These are phyloP conservation scores for Campoplex nolae DNA, from an alignment of 2,888 invertebrate genomes.

Conservation along the genomic window DNA sequence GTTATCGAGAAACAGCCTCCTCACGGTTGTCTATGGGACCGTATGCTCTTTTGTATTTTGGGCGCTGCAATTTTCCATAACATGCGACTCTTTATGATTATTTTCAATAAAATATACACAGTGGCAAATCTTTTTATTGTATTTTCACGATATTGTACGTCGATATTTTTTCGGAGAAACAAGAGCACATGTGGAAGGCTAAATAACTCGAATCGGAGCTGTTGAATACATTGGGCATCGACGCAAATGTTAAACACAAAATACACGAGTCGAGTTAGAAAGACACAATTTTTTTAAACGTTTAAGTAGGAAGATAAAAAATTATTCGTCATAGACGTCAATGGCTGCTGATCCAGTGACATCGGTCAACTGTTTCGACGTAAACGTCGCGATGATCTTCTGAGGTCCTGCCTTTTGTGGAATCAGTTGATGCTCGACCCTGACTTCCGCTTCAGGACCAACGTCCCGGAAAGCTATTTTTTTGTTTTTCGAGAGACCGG, in stretches of 20 bases:
- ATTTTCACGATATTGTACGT: neutral
- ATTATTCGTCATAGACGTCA: conserved; percentile 85
- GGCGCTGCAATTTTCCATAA: conserved; percentile 75
- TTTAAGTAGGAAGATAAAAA: neutral
- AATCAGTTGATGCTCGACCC: conserved; percentile 86
- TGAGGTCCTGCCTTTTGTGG: conserved; percentile 89
- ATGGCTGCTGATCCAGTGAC: conserved; percentile 89
- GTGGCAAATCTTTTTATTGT: conserved; percentile 15
- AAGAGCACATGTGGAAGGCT: neutral
- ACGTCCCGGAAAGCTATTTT: conserved; percentile 87
- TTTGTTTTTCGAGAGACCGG: conserved; percentile 88
- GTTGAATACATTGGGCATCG: neutral
- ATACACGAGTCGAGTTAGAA: neutral
- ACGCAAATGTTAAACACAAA: neutral
- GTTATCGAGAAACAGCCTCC: conserved; percentile 69
- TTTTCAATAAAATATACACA: conserved; percentile 16
- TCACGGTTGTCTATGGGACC: conserved; percentile 73
- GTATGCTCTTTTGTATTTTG: conserved; percentile 76
- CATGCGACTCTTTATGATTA: conserved; percentile 69
- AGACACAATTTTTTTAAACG: neutral
- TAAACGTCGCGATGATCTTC: conserved; percentile 90
- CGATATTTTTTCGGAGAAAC: neutral
- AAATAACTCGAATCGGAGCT: neutral
- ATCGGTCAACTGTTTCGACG: conserved; percentile 89
- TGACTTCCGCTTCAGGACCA: conserved; percentile 86